Conservation (phyloP, 2,113 vertebrate genomes). For the Ictalurus punctatus region DNA sequence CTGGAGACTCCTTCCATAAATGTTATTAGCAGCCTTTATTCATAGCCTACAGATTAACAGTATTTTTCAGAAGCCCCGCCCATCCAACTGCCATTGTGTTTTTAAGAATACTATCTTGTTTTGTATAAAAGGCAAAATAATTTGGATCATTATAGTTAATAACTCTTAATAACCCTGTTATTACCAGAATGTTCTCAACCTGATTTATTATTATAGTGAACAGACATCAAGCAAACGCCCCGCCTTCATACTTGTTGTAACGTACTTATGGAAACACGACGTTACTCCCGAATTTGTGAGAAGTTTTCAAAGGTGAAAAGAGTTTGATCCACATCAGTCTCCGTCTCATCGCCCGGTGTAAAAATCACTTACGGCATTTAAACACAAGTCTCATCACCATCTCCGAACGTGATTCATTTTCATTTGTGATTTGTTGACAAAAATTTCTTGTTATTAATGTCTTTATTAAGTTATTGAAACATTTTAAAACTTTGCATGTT, state of each 20-base stretch:
- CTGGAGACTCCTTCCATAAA: neutral
- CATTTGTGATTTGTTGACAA: no score
- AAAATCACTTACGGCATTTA: neutral
- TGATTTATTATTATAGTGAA: neutral
- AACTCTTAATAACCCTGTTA: neutral
- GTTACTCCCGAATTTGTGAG: neutral
- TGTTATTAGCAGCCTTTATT: neutral
- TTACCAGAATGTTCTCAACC: neutral
- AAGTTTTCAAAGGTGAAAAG: neutral
- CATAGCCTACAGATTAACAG: neutral
- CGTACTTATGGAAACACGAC: neutral
- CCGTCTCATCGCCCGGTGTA: neutral
- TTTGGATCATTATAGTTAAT: neutral
- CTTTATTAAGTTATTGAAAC: no score
- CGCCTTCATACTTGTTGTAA: neutral
- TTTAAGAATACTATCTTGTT: neutral
- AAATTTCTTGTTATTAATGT: no score
- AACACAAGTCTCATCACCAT: neutral
- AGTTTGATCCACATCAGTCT: neutral
- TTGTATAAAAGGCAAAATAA: neutral
- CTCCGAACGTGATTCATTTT: neutral
- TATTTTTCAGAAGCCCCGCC: neutral
- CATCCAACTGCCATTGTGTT: neutral
- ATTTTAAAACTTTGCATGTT: no score
- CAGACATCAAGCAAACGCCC: neutral